These are phyloP conservation scores for Hylia prasina DNA, from an alignment of 2,113 vertebrate species.

Conservation along the genomic window DNA sequence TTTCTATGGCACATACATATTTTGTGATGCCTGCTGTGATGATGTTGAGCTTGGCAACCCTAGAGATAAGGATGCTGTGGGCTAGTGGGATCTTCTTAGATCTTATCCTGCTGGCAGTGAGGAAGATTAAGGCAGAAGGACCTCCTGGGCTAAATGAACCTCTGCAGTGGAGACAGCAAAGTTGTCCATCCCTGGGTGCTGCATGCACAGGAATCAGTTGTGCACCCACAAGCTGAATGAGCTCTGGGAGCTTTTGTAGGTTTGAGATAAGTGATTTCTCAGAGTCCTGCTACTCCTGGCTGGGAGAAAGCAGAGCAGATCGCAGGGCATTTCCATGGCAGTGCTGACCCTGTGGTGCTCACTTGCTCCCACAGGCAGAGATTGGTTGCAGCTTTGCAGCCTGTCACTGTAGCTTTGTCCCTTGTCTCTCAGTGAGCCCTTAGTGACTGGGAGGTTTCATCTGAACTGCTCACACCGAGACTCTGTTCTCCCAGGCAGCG, in stretches of 20 bases:
- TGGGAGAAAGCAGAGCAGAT: not conserved
- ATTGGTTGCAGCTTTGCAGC: not conserved
- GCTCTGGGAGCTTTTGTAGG: not conserved
- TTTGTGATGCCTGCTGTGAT: not conserved
- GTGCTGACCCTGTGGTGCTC: not conserved
- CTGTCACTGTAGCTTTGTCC: not conserved
- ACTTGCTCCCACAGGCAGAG: not conserved
- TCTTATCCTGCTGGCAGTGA: not conserved
- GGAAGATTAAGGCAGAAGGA: not conserved
- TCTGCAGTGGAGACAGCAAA: not conserved
- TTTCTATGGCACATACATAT: not conserved
- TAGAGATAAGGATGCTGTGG: not conserved
- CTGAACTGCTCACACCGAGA: accelerated
- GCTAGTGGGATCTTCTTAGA: not conserved
- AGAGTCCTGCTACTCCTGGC: not conserved
- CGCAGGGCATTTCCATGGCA: accelerated
- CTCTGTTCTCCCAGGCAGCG: accelerated
- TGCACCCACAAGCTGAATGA: accelerated
- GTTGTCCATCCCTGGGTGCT: not conserved
- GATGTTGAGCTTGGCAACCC: not conserved
- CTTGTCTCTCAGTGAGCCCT: not conserved
- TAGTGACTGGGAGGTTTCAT: not conserved
- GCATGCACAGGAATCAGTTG: not conserved
- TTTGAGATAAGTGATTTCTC: not conserved
- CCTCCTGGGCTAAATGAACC: not conserved